A percentile compares a stretch with the other conserved stretches of the same genome.
Evolutionary conservation across 2,888 invertebrate species (phyloP).

Genomic region (Drosophila mimetica): DNA sequence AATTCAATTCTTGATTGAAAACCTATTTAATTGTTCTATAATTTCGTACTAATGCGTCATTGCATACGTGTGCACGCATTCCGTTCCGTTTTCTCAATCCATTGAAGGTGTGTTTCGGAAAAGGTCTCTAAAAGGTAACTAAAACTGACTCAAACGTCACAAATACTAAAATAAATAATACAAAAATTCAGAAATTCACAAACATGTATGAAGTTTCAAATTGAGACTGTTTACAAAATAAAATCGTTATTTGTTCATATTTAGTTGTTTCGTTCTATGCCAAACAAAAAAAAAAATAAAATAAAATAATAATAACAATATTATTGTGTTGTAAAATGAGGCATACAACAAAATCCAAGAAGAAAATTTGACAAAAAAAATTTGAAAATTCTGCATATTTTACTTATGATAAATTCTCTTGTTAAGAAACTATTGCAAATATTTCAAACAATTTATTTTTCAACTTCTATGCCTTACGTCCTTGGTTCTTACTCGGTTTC

Average conservation of each 20-base stretch:
- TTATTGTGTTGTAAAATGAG: conserved; percentile 52
- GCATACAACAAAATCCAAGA: conserved; percentile 55
- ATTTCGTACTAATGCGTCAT: conserved; percentile 85
- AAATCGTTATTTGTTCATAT: conserved; percentile 76
- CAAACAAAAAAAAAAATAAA: conserved; percentile 47
- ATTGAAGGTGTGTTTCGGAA: conserved; percentile 96
- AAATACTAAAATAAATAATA: conserved; percentile 67
- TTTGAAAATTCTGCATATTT: conserved; percentile 78
- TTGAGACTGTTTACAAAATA: conserved; percentile 74
- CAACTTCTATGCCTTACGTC: conserved; percentile 64
- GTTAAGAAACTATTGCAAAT: conserved; percentile 78
- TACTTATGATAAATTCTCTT: conserved; percentile 69
- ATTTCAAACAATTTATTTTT: conserved; percentile 64
- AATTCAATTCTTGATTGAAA: conserved; percentile 78
- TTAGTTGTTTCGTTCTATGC: conserved; percentile 80
- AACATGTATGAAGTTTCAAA: conserved; percentile 81
- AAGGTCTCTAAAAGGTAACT: conserved; percentile 98
- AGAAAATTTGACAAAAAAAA: conserved; percentile 55
- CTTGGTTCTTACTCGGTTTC: conserved; percentile 53
- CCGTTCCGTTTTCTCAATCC: conserved; percentile 86
- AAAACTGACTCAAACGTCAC: conserved; percentile 73
- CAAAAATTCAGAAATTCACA: conserved; percentile 84
- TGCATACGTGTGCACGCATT: conserved; percentile 86
- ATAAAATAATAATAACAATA: conserved; percentile 52
- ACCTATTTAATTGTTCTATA: conserved; percentile 85